Evolutionary conservation across 2,113 vertebrate species (phyloP), one percentile per base, ranked within the genome.

Genomic region (Notothenia rossii): DNA sequence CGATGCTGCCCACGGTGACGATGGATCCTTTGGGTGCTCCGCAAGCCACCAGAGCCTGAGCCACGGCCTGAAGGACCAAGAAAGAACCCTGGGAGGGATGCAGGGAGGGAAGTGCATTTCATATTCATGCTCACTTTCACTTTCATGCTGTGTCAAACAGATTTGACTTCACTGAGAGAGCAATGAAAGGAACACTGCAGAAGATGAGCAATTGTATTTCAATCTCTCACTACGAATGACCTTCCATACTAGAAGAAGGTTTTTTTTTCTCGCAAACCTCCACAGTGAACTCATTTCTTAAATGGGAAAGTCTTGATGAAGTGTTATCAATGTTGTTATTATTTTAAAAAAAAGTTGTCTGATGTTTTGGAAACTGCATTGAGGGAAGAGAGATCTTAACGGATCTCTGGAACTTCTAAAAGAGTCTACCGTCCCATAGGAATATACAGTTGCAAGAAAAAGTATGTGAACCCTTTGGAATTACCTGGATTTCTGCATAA

Each of bases 1-100:
- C 85, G 10, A 97, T 96, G 92, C 97, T 98, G 68, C 96, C 96
- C 80, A 98, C 83, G 22, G 96, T 97, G 67, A 98, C 79, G 87
- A 98, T 96, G 93, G 96, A 97, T 60, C 96, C 96, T 59, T 94
- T 95, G 1, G 84, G 49, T 3, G 90, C 79, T 18, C 96, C 96
- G 9, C 84, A 94, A 67, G 95, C 91, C 45, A 97, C 96, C 69
- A 98, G 86, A 36, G 96, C 95, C 87, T 90, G 95, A 48, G 96
- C 95, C 7, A 96, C 93, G 0, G 95, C 95, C 93, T 97, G 96
- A 15, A 93, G 96, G 56, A 97, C 88, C 72, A 97, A 86, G 83
- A 97, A 97, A 0, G 93, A 94, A 1, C 97, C 96, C 97, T 98
- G 88, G 6, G 1, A 22, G 61, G 69, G 20, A 75, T 10, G 18